phyloP scores from a whole-genome alignment of 1,140 invertebrate genomes.

The Portunus trituberculatus region DNA sequence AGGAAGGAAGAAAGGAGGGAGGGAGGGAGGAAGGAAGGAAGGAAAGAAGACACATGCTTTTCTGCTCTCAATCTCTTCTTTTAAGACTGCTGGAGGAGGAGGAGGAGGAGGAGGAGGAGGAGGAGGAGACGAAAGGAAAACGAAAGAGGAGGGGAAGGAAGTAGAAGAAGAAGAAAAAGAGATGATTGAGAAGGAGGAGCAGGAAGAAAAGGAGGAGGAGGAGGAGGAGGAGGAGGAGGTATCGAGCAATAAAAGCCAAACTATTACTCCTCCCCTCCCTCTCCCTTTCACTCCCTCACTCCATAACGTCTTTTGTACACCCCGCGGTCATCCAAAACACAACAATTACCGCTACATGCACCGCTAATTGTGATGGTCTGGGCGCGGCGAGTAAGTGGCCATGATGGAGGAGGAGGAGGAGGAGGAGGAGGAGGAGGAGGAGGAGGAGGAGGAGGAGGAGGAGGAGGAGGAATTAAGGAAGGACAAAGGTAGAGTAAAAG shows the following conservation, averaged over 20 bases:
- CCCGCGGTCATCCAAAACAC: not conserved
- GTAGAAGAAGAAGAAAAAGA: not conserved
- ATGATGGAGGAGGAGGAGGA: not conserved
- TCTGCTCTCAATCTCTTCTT: too few relatives aligned
- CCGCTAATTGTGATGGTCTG: not conserved
- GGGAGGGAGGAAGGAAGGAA: too few relatives aligned
- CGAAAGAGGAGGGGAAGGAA: not conserved
- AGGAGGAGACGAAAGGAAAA: not conserved
- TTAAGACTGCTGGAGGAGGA: not conserved
- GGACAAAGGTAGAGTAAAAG: not conserved
- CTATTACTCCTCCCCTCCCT: too few relatives aligned
- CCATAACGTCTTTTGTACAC: not conserved
- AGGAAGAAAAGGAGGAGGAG: not conserved
- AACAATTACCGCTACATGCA: not conserved
- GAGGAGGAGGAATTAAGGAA: not conserved
- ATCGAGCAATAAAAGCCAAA: too few relatives aligned
- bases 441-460: not conserved
- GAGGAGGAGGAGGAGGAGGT: too few relatives aligned
- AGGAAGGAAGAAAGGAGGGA: too few relatives aligned
- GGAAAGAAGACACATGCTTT: too few relatives aligned
- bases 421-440: not conserved
- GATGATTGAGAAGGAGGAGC: not conserved
- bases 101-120: not conserved
- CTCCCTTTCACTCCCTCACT: too few relatives aligned
- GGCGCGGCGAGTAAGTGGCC: too few relatives aligned